Percentiles rank a stretch among this genome's conserved stretches.
Conservation (phyloP, 2,888 invertebrate genomes). For the Rhagium mordax region DNA sequence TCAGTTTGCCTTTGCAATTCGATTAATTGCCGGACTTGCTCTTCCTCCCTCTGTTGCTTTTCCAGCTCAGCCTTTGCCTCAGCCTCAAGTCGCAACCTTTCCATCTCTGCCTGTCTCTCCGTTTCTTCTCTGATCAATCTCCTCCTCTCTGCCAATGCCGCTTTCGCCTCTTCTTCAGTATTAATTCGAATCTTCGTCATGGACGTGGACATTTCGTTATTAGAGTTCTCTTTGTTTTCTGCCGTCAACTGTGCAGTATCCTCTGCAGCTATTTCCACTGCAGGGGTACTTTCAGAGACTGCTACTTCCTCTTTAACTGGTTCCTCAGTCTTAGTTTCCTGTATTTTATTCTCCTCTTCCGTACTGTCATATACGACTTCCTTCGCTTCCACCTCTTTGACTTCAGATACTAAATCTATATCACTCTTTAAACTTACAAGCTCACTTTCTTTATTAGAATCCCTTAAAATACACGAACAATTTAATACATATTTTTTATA, state of each 20-base stretch:
- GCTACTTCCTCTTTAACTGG: constrained; percentile 24
- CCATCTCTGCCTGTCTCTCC: constrained; percentile 90
- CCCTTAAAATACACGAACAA: no score
- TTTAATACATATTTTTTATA: no score
- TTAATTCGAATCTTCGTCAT: constrained; percentile 83
- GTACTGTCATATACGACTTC: background rate
- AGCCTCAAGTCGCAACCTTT: constrained; percentile 81
- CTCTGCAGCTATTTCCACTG: background rate
- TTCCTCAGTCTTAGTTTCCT: constrained; percentile 36
- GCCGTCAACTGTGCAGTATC: background rate
- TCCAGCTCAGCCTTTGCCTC: constrained; percentile 83
- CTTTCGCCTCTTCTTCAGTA: constrained; percentile 94
- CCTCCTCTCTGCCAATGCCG: constrained; percentile 91
- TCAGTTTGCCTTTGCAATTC: constrained; percentile 87
- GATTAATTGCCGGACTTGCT: constrained; percentile 84
- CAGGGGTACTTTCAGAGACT: background rate
- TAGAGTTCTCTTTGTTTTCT: constrained; percentile 45
- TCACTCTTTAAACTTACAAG: constrained; percentile 42
- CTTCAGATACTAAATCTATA: constrained; percentile 41
- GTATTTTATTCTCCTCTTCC: constrained; percentile 6
- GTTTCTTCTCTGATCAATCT: constrained; percentile 92
- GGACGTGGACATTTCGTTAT: constrained; percentile 73
- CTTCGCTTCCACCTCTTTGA: constrained; percentile 8
- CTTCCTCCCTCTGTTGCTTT: constrained; percentile 83
- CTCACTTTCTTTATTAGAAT: constrained; percentile 39